These are phyloP conservation scores for Coluber constrictor DNA, from an alignment of 2,797 vertebrate genomes.

Conservation along the genomic window DNA sequence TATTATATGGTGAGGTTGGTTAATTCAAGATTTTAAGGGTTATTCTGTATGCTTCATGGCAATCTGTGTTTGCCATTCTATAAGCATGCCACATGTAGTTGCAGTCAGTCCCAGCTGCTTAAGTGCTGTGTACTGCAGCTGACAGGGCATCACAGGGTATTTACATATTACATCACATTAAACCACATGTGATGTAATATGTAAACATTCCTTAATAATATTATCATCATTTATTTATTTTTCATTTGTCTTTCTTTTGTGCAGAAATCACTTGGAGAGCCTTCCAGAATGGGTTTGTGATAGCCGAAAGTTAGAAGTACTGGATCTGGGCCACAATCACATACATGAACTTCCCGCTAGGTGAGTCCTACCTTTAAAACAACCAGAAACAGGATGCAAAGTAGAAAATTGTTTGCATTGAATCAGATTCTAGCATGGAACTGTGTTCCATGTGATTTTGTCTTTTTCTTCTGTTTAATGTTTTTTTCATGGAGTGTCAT, in stretches of 20 bases:
- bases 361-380: conserved; percentile 74
- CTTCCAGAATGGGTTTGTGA: conserved; percentile 93
- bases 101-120: not conserved
- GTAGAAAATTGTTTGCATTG: conserved; percentile 42
- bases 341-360: conserved; percentile 86
- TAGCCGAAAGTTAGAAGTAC: conserved; percentile 89
- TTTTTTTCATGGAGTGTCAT: conserved; percentile 32
- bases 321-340: conserved; percentile 91
- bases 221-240: conserved; percentile 19
- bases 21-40: not conserved
- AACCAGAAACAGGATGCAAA: conserved; percentile 26
- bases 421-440: conserved; percentile 49
- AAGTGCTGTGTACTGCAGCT: not conserved
- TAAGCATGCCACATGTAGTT: fast-evolving
- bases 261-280: conserved; percentile 87
- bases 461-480: conserved; percentile 41
- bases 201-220: conserved; percentile 11
- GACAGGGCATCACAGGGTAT: not conserved
- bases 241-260: conserved; percentile 41
- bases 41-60: not conserved
- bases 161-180: not conserved
- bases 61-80: not conserved
- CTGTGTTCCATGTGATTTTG: conserved; percentile 25
- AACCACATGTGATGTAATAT: not conserved
- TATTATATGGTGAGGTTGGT: not conserved